Conservation (phyloP, 2,888 invertebrate species). For the Nematopogon swammerdamellus region DNA sequence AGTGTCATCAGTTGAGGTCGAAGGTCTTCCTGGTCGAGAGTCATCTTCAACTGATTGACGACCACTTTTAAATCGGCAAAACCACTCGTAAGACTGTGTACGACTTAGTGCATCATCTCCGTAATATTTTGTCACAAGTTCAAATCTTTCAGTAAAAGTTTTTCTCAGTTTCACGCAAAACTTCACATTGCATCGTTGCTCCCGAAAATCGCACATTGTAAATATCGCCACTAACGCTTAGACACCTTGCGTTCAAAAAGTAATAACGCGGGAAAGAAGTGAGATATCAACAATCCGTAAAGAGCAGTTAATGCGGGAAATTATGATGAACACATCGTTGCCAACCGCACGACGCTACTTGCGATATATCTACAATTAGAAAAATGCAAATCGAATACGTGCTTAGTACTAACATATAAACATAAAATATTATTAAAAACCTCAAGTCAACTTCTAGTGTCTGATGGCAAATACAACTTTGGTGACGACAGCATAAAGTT, state of each 20-base stretch:
- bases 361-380: too few relatives aligned
- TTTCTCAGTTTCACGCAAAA: slow-evolving; percentile 4
- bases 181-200: slow-evolving; percentile 5
- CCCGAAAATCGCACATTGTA: slow-evolving; percentile 4
- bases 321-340: background rate
- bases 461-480: too few relatives aligned
- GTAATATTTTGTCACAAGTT: slow-evolving; percentile 1
- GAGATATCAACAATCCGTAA: background rate
- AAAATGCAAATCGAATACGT: too few relatives aligned
- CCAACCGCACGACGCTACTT: slow-evolving; percentile 2
- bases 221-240: background rate
- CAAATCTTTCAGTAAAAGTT: slow-evolving; percentile 3
- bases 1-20: slow-evolving; percentile 3
- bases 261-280: background rate
- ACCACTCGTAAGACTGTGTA: slow-evolving; percentile 1
- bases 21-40: slow-evolving; percentile 6
- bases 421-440: too few relatives aligned
- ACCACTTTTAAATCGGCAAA: background rate
- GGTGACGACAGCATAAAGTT: too few relatives aligned
- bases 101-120: background rate
- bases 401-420: too few relatives aligned
- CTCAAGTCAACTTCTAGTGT: too few relatives aligned
- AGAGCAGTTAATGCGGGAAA: background rate
- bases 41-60: slow-evolving; percentile 4
- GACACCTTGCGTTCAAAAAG: slow-evolving; percentile 1